Conservation (phyloP, 2,113 vertebrate genomes). For the Rostratula benghalensis region DNA sequence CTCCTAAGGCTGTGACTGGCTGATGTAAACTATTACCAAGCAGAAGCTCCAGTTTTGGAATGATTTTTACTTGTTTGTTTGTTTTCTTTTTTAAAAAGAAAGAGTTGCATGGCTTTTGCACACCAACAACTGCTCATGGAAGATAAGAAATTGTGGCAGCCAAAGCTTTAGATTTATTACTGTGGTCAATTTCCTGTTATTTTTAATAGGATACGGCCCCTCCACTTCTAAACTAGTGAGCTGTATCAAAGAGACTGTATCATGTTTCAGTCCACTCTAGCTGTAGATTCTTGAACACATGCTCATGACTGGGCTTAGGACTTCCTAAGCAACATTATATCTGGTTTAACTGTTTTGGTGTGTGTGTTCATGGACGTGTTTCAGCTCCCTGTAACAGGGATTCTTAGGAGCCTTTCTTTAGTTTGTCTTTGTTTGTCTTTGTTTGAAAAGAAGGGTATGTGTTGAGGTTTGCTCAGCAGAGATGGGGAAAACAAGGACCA, state of each 20-base stretch:
- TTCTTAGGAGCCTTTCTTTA: not conserved
- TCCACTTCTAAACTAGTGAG: constrained; percentile 31
- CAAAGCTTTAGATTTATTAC: constrained; percentile 55
- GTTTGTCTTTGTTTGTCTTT: too few relatives aligned
- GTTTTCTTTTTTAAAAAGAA: not conserved
- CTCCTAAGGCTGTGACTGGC: not conserved
- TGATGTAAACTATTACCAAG: not conserved
- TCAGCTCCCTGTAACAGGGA: accelerated
- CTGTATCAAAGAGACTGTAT: constrained; percentile 15
- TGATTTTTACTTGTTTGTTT: not conserved
- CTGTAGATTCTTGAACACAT: not conserved
- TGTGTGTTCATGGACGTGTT: not conserved
- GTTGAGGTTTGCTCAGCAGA: not conserved
- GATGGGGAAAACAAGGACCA: not conserved
- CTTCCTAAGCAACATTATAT: not conserved
- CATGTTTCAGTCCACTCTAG: not conserved
- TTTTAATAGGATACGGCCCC: constrained; percentile 47
- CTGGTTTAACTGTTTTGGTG: not conserved
- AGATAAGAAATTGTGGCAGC: constrained; percentile 51
- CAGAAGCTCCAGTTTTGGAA: not conserved
- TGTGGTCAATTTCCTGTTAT: constrained; percentile 54
- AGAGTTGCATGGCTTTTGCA: not conserved
- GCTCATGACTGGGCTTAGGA: not conserved
- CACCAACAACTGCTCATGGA: not conserved
- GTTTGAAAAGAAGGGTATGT: not conserved